A percentile compares a stretch with the other conserved stretches of the same genome.
These are phyloP conservation scores for rabbit (Oryctolagus cuniculus) DNA, from an alignment of 2,113 vertebrate species.

Conservation along the genomic window mOryCun1.1 NC_091434.1:101189001-101189500, in stretches of 20 bases:
- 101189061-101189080: not conserved
- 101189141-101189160: not conserved
- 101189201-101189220: not conserved
- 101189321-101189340: not conserved
- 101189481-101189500: not conserved
- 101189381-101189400: accelerated
- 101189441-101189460: not conserved
- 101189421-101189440: not conserved
- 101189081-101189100: not conserved
- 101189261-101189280: no score
- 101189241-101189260: not conserved
- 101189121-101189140: not conserved
- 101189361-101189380: not conserved
- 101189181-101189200: not conserved
- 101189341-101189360: not conserved
- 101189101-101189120: not conserved
- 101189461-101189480: not conserved
- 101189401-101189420: not conserved
- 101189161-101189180: not conserved
- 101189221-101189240: not conserved
- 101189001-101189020: not conserved
- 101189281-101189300: not conserved
- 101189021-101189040: not conserved
- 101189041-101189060: not conserved
- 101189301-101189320: not conserved